Percentiles rank a stretch among this genome's conserved stretches.
Conservation (phyloP, 2,888 invertebrate species). For the Lasioglossum oenotherae region DNA sequence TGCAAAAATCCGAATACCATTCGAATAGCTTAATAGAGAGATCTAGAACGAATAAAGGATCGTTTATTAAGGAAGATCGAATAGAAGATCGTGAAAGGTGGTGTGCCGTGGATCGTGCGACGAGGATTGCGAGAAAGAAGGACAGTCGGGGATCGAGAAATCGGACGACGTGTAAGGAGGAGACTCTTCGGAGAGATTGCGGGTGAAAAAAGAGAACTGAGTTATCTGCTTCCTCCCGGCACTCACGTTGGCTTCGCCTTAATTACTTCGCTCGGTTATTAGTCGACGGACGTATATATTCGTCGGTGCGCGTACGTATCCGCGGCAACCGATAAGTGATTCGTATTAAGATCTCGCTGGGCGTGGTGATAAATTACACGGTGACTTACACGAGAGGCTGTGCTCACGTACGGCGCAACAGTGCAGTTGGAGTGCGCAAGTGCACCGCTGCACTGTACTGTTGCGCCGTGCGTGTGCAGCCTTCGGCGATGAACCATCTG, state of each 20-base stretch:
- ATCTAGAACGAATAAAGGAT: neutral
- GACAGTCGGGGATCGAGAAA: slow-evolving; percentile 5
- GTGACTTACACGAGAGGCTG: slow-evolving; percentile 65
- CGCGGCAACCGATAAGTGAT: slow-evolving; percentile 75
- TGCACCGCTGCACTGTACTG: neutral
- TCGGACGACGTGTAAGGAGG: slow-evolving; percentile 5
- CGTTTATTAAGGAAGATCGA: neutral
- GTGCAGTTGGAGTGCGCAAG: neutral
- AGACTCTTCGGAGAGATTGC: slow-evolving; percentile 11
- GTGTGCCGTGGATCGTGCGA: neutral
- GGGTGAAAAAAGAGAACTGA: slow-evolving; percentile 51
- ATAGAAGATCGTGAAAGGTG: neutral
- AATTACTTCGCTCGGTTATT: slow-evolving; percentile 74
- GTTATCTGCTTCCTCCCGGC: slow-evolving; percentile 38
- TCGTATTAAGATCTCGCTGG: slow-evolving; percentile 79
- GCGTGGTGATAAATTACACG: slow-evolving; percentile 78
- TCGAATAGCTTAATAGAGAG: neutral
- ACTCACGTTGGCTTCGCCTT: slow-evolving; percentile 65
- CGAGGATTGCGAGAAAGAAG: slow-evolving; percentile 15
- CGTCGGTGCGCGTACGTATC: slow-evolving; percentile 44
- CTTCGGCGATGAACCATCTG: slow-evolving; percentile 61
- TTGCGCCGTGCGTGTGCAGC: slow-evolving; percentile 39
- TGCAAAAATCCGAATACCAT: neutral
- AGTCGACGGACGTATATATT: slow-evolving; percentile 51
- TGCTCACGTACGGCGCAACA: slow-evolving; percentile 6